These are phyloP conservation scores for Watsonalla cultraria DNA, from an alignment of 2,888 invertebrate species.

Conservation along the genomic window DNA sequence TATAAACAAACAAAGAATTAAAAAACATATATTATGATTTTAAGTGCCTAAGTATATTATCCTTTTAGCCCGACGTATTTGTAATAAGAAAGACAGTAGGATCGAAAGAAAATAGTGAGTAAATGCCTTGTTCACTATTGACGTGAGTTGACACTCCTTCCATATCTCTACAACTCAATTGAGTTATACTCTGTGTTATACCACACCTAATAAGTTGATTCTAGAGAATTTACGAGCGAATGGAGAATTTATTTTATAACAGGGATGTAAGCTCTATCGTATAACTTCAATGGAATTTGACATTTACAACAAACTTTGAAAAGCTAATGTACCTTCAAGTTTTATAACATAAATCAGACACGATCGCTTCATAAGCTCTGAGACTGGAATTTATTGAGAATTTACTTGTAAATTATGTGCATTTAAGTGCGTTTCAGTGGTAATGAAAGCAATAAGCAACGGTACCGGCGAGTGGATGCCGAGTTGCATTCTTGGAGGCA, in stretches of 20 bases:
- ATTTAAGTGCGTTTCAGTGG: background rate
- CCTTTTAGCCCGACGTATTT: no score
- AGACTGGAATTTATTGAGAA: background rate
- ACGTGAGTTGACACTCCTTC: conserved; percentile 21
- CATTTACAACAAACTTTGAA: no score
- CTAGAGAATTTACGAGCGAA: background rate
- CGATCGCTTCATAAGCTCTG: background rate
- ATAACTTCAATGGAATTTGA: no score
- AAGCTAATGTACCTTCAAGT: no score
- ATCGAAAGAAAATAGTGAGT: conserved; percentile 1
- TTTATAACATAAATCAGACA: background rate
- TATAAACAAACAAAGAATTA: no score
- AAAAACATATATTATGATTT: no score
- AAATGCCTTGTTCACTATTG: conserved; percentile 14
- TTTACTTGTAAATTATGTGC: background rate
- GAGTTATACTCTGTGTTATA: conserved; percentile 11
- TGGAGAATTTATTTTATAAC: background rate
- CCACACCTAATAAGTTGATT: conserved; percentile 6
- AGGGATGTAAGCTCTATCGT: no score
- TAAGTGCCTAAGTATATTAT: no score
- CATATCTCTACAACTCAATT: conserved; percentile 12
- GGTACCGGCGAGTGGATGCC: conserved; percentile 10
- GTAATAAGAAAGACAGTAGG: no score
- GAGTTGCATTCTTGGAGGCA: conserved; percentile 21
- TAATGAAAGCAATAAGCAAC: background rate